These are phyloP conservation scores for human DNA, from an alignment of 2,113 vertebrate genomes.

Conservation along the genomic window GRCh38 chr12:24539001-24539500, in stretches of 20 bases:
- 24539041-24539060: conserved; percentile 48
- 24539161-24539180: neutral
- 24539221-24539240: neutral
- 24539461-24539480: neutral
- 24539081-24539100: conserved; percentile 7
- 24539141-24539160: neutral
- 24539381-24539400: neutral
- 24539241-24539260: neutral
- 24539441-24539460: neutral
- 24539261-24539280: conserved; percentile 42
- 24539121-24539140: neutral
- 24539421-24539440: neutral
- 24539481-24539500: neutral
- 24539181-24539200: neutral
- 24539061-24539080: conserved; percentile 35
- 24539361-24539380: neutral
- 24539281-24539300: neutral
- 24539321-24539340: conserved; percentile 43
- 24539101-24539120: neutral
- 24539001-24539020: conserved; percentile 65
- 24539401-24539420: neutral
- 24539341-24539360: conserved; percentile 7
- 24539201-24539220: neutral
- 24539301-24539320: conserved; percentile 39
- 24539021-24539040: conserved; percentile 58